Evolutionary conservation across 2,888 invertebrate species (phyloP), one percentile per base, ranked within the genome.

Genomic region (Andrena hattorfiana): DNA sequence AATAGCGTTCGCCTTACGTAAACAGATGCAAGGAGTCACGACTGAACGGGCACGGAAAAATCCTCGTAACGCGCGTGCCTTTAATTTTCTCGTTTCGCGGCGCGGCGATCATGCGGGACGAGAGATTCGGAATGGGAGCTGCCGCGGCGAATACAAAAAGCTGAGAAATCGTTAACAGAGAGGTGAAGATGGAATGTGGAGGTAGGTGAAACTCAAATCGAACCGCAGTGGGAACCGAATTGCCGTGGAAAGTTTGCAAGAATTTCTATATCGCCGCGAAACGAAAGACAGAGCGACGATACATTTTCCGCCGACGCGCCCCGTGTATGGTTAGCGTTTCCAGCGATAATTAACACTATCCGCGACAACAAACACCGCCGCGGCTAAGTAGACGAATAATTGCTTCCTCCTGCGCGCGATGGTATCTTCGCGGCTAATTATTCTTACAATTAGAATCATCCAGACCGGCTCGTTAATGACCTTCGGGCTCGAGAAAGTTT

Each of bases 401-500:
- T 85, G 75, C 81, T 87, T 87, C 87, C 62, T 71, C 56, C 42
- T 49, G 51, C 28, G 60, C 8, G 60, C 42, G 89, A 89, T 88
- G 60, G 26, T 69, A 88, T 87, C 87, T 60, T 67, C 59, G 4
- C 30, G 63, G 16, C 72, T 84, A 89, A 86, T 89, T 88, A 84
- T 23, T 72, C 82, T 54, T 60, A 56, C 56, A 56, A 56, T 56
- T 56, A 66, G 77, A 79, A 87, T 83, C 83, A 88, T 85, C 73
- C 70, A 59, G 71, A 42, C 42, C 26, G 72, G 78, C 84, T 90
- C 90, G 92, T 92, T 93, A 93, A 93, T 93, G 93, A 93, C 93
- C 93, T 93, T 93, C 91, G 89, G 77, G 85, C 85, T 82, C 87
- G 87, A 79, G 90, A 93, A 93, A 93, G 91, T 92, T 85, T 87